Evolutionary conservation across 2,113 vertebrate genomes (phyloP), one percentile per base, ranked within the genome.

Genomic region (Channa maculata): DNA sequence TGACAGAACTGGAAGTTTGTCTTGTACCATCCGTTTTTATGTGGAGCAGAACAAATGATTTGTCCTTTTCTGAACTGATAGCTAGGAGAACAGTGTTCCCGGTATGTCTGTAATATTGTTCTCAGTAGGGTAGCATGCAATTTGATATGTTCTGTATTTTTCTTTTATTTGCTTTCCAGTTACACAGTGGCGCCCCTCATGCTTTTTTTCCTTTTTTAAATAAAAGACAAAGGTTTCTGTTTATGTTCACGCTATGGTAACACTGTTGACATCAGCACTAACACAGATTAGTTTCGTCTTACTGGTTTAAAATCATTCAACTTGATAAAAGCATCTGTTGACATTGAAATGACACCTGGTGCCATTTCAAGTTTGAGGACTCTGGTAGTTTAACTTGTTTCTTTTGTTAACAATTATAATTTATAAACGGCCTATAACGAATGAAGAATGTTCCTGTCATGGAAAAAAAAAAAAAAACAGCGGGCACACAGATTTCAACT

Each of bases 201-300:
- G 65, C 66, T 57, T 85, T 83, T 69, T 37, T 54, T 69, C 24
- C 24, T 79, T 82, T 83, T 79, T 83, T 69, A 33, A 50, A 69
- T 37, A 49, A 59, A 86, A 88, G 73, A 87, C 81, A 90, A 89
- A 71, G 65, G 79, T 88, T 90, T 89, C 77, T 89, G 85, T 91
- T 90, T 88, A 75, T 86, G 54, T 72, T 82, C 63, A 66, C 36
- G 24, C 80, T 61, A 80, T 88, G 74, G 84, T 71, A 88, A 83
- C 76, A 64, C 66, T 14, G 59, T 71, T 75, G 58, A 78, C 78
- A 63, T 52, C 44, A 78, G 65, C 12, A 5, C 75, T 75, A 49
- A 62, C 59, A 38, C 48, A 46, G 64, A 79, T 80, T 69, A 81
- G 80, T 82, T 83, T 87, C 79, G 54, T 82, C 24, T 84, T 84